phyloP scores from a whole-genome alignment of 2,797 vertebrate species.

The Channallabes apus region DNA sequence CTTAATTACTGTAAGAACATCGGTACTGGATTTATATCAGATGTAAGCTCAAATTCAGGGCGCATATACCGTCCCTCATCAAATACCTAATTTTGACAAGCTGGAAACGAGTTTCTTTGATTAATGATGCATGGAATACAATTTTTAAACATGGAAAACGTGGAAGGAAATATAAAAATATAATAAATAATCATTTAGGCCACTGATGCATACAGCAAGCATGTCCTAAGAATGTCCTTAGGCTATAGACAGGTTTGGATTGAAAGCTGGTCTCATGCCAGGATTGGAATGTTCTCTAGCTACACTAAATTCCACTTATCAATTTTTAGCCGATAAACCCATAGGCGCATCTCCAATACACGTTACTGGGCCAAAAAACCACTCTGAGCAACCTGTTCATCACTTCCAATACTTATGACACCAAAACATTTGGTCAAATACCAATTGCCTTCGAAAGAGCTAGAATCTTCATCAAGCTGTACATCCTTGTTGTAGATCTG shows the following conservation, averaged over 20 bases:
- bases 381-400: neutral
- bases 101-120: neutral
- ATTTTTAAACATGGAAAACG: neutral
- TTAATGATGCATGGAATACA: neutral
- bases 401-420: neutral
- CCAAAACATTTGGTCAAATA: neutral
- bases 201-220: neutral
- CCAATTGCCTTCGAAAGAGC: neutral
- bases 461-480: too few species aligned
- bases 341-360: neutral
- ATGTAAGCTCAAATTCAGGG: neutral
- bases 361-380: neutral
- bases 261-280: neutral
- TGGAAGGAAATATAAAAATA: neutral
- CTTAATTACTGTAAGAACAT: neutral
- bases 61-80: neutral
- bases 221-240: neutral
- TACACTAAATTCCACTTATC: neutral
- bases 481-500: neutral
- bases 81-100: neutral
- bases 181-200: neutral
- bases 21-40: neutral
- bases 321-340: neutral
- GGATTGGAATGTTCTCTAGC: neutral
- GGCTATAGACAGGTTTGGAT: neutral